A percentile compares a stretch with the other conserved stretches of the same genome.
Conservation (phyloP, 2,797 vertebrate species). For the Phaenicophaeus curvirostris region DNA sequence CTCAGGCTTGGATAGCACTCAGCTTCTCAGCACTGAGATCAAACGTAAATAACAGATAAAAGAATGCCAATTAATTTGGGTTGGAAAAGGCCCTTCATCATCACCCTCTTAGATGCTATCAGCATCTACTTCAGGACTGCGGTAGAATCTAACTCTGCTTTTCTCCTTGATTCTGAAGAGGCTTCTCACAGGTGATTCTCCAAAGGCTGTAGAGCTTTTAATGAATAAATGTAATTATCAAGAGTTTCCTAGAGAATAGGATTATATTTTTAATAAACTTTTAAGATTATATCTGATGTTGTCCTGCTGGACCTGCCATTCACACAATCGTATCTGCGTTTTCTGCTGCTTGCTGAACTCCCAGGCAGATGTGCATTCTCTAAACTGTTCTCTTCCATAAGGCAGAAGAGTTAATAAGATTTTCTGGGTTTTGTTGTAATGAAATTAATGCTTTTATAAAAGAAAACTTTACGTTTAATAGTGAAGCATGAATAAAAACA, state of each 20-base stretch:
- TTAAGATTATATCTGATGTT: not conserved
- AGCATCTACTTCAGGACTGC: not conserved
- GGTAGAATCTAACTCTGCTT: not conserved
- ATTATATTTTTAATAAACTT: not conserved
- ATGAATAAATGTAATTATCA: conserved; percentile 15
- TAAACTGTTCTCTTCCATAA: not conserved
- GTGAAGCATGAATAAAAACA: not conserved
- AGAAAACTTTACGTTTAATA: not conserved
- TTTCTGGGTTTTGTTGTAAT: not conserved
- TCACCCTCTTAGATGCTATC: not conserved
- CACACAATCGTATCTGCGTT: not conserved
- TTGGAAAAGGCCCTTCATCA: not conserved
- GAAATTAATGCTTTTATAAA: not conserved
- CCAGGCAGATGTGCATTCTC: not conserved
- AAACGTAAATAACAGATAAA: not conserved
- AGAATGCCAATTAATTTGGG: not conserved
- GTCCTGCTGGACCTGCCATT: not conserved
- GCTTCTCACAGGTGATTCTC: not conserved
- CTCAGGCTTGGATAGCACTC: not conserved
- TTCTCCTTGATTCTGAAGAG: not conserved
- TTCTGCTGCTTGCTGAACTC: not conserved
- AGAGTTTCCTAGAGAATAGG: not conserved
- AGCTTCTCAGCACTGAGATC: not conserved
- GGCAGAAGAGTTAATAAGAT: not conserved
- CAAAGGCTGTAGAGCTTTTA: not conserved